Percentiles rank a stretch among this genome's conserved stretches.
Evolutionary conservation across 2,888 invertebrate genomes (phyloP).

Genomic region (Pteria penguin): DNA sequence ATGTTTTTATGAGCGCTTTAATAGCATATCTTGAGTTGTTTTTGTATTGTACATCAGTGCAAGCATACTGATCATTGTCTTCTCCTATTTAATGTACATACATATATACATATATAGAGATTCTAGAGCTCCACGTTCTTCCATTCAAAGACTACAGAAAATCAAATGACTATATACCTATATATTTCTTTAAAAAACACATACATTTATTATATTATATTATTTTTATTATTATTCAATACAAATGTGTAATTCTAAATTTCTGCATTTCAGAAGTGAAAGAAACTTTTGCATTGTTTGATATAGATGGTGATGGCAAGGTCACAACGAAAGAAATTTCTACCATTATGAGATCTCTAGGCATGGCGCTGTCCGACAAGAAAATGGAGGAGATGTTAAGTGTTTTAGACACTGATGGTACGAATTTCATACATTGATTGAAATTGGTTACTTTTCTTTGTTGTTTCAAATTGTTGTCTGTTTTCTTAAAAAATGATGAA

Average conservation of each 20-base stretch:
- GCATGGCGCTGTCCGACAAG: slow-evolving; percentile 5
- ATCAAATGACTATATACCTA: too few relatives aligned
- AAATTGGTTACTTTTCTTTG: too few relatives aligned
- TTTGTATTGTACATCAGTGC: too few relatives aligned
- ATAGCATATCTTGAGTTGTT: too few relatives aligned
- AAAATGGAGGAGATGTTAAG: slow-evolving; percentile 8
- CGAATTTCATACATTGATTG: too few relatives aligned
- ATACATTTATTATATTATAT: too few relatives aligned
- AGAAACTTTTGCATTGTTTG: slow-evolving; percentile 28
- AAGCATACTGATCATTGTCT: background rate
- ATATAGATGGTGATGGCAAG: slow-evolving; percentile 23
- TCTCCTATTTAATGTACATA: background rate
- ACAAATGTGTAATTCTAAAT: background rate
- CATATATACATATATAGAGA: too few relatives aligned
- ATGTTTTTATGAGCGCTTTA: too few relatives aligned
- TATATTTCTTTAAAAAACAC: background rate
- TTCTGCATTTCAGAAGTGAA: slow-evolving; percentile 9
- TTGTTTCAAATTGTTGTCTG: too few relatives aligned
- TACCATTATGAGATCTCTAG: slow-evolving; percentile 11
- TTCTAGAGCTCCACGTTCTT: background rate
- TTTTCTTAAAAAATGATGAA: too few relatives aligned
- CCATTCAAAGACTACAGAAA: too few relatives aligned
- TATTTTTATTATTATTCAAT: background rate
- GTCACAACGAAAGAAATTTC: slow-evolving; percentile 7
- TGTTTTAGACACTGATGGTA: slow-evolving; percentile 23